phyloP scores from a whole-genome alignment of 2,113 vertebrate species.

The Plotosus lineatus region DNA sequence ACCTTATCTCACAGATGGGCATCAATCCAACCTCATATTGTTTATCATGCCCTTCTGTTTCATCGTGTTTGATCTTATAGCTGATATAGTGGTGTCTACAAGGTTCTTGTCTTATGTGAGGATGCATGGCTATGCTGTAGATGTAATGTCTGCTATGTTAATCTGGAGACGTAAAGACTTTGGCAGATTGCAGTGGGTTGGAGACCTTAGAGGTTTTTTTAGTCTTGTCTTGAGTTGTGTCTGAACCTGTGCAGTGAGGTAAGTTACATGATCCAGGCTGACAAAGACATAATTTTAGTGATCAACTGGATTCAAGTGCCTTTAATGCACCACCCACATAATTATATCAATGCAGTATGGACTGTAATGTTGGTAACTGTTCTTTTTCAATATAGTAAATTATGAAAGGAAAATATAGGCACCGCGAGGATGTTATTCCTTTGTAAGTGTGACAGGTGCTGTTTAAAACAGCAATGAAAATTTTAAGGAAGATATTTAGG shows the following conservation, averaged over 20 bases:
- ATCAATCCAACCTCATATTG: constrained; percentile 37
- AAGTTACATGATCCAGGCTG: constrained; percentile 62
- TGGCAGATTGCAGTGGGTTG: constrained; percentile 37
- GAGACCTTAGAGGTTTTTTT: constrained; percentile 27
- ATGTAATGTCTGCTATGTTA: constrained; percentile 45
- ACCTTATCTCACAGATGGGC: constrained; percentile 42
- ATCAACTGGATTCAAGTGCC: constrained; percentile 54
- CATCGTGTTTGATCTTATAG: constrained; percentile 44
- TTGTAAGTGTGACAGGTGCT: background rate
- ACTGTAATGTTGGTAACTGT: constrained; percentile 15
- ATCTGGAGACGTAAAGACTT: constrained; percentile 26
- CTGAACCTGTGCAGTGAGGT: constrained; percentile 58
- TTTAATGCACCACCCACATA: constrained; percentile 25
- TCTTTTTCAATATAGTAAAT: constrained; percentile 30
- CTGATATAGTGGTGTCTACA: constrained; percentile 45
- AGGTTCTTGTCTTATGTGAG: constrained; percentile 23
- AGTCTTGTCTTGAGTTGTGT: constrained; percentile 39
- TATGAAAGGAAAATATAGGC: constrained; percentile 15
- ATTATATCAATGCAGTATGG: constrained; percentile 29
- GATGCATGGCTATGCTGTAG: constrained; percentile 1
- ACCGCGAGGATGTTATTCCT: constrained; percentile 1
- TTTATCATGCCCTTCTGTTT: constrained; percentile 49
- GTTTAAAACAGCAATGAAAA: background rate
- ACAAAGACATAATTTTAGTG: constrained; percentile 60
- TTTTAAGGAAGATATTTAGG: background rate